Evolutionary conservation across 2,797 vertebrate genomes (phyloP), one percentile per base, ranked within the genome.

Genomic region (Xyrichtys novacula): DNA sequence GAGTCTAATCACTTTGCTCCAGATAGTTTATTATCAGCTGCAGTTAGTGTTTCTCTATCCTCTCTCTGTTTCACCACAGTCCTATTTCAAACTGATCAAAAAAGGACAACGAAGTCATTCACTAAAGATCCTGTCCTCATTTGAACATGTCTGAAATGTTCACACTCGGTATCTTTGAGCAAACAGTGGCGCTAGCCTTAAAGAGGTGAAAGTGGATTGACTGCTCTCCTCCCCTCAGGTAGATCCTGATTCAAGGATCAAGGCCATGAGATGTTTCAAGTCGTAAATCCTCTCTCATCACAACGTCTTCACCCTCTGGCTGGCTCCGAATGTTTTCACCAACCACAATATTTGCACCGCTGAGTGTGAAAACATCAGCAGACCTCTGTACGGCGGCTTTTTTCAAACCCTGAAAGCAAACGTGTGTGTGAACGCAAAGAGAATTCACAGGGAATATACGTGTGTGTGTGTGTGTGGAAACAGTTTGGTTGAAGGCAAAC

Each of bases 261-360:
- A 79, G 76, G 81, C 81, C 71, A 75, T 71, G 38, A 62, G 44
- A 78, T 7, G 36, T 75, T 77, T 87, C 66, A 74, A 80, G 85
- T 85, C 84, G 85, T 63, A 72, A 82, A 74, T 78, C 78, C 66
- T 50, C 78, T 82, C 73, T 75, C 77, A 75, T 72, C 71, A 60
- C 42, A 48, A 78, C 81, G 46, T 84, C 80, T 66, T 86, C 80
- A 40, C 65, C 71, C 78, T 80, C 73, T 49, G 76, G 59, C 75
- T 57, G 23, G 72, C 71, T 74, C 55, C 0, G 23, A 85, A 87
- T 64, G 73, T 52, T 88, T 91, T 84, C 72, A 69, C 80, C 75
- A 84, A 90, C 88, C 88, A 71, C 85, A 89, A 75, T 87, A 74
- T 89, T 91, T 92, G 83, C 84, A 73, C 75, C 65, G 46, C 83